phyloP scores from a whole-genome alignment of 1,140 invertebrate species.

The Samia ricini region DNA sequence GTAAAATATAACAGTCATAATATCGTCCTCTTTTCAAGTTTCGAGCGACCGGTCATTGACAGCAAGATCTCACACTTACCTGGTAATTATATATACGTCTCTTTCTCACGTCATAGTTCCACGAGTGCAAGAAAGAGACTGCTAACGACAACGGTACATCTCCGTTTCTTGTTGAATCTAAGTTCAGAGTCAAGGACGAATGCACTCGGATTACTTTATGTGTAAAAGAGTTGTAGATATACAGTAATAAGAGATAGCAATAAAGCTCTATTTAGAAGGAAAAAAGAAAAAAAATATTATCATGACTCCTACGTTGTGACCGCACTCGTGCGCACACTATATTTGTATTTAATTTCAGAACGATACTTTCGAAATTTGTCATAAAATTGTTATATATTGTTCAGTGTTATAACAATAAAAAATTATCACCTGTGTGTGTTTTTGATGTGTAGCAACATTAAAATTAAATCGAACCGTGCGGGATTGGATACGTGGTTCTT shows the following conservation, averaged over 20 bases:
- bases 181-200: conserved; percentile 65
- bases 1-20: conserved; percentile 47
- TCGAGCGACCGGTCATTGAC: conserved; percentile 67
- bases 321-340: conserved; percentile 35
- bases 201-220: conserved; percentile 45
- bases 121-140: conserved; percentile 33
- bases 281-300: conserved; percentile 30
- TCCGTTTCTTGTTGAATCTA: conserved; percentile 38
- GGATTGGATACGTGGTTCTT: conserved; percentile 30
- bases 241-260: conserved; percentile 32
- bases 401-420: conserved; percentile 21
- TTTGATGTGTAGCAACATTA: conserved; percentile 31
- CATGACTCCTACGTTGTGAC: conserved; percentile 38
- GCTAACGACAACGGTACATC: conserved; percentile 59
- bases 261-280: conserved; percentile 40
- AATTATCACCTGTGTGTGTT: conserved; percentile 14
- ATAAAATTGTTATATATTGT: conserved; percentile 9
- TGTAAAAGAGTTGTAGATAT: not conserved
- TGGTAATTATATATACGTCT: conserved; percentile 50
- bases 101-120: conserved; percentile 28
- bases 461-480: conserved; percentile 5
- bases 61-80: conserved; percentile 51
- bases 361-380: conserved; percentile 13
- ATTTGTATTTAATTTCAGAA: conserved; percentile 31
- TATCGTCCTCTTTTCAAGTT: conserved; percentile 41